phyloP scores from a whole-genome alignment of 2,888 invertebrate species.

The Stenichneumon culpator region DNA sequence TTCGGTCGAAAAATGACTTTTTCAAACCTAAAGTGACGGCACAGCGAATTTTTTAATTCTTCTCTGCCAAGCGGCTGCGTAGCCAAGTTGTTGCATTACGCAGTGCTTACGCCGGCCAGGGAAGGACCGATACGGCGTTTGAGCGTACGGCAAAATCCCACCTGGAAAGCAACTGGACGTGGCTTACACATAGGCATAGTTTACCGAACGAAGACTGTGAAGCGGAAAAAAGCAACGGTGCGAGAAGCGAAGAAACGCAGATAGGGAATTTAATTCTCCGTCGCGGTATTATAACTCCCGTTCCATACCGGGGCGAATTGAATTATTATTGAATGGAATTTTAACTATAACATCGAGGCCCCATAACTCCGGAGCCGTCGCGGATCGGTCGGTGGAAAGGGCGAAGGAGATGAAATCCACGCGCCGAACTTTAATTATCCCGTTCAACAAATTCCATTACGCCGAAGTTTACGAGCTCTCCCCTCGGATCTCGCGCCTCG shows the following conservation, averaged over 20 bases:
- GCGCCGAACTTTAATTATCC: slow-evolving; percentile 69
- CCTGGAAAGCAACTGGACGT: not conserved
- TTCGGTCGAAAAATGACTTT: not conserved
- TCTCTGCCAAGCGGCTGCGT: not conserved
- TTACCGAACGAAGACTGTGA: not conserved
- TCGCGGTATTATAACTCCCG: slow-evolving; percentile 33
- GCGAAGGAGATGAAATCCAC: slow-evolving; percentile 57
- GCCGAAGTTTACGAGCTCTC: slow-evolving; percentile 61
- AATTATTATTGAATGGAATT: slow-evolving; percentile 67
- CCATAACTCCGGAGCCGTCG: slow-evolving; percentile 47
- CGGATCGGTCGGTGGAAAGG: slow-evolving; percentile 27
- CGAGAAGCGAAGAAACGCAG: not conserved
- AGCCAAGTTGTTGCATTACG: not conserved
- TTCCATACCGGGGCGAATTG: slow-evolving; percentile 37
- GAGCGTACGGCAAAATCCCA: not conserved
- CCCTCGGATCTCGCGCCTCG: not conserved
- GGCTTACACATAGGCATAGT: not conserved
- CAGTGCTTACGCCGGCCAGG: not conserved
- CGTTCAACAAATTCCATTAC: slow-evolving; percentile 71
- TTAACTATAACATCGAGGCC: slow-evolving; percentile 63
- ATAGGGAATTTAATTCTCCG: slow-evolving; percentile 48
- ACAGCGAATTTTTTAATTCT: not conserved
- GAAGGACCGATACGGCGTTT: not conserved
- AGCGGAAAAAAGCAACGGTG: not conserved
- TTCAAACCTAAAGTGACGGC: not conserved